Conservation (phyloP, 1,140 invertebrate genomes). For the Heterodera schachtii region DNA sequence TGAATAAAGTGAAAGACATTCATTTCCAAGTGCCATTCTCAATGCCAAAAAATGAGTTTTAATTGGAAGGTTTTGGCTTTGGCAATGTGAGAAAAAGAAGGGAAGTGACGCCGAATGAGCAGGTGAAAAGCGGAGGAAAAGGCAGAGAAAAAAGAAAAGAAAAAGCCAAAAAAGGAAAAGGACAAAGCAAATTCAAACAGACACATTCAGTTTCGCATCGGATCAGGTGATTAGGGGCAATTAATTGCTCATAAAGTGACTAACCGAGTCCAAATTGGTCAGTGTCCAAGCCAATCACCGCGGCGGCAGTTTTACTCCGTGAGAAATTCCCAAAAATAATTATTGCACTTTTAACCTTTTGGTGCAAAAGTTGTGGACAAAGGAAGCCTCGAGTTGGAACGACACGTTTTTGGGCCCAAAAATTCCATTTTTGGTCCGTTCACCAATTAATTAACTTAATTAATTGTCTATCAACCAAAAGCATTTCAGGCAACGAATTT, state of each 20-base stretch:
- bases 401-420: slow-evolving; percentile 54
- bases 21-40: slow-evolving; percentile 2
- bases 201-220: slow-evolving; percentile 54
- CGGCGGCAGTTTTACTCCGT: slow-evolving; percentile 57
- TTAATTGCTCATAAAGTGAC: not conserved
- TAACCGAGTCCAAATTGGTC: not conserved
- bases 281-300: slow-evolving; percentile 64
- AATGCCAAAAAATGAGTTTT: not conserved
- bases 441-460: too few species aligned
- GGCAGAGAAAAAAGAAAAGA: not conserved
- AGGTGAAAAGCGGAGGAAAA: not conserved
- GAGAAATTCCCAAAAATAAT: not conserved
- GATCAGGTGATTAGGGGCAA: slow-evolving; percentile 30
- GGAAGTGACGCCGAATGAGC: slow-evolving; percentile 59
- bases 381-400: slow-evolving; percentile 52
- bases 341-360: not conserved
- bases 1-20: not conserved
- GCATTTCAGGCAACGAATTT: slow-evolving; percentile 54
- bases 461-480: too few species aligned
- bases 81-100: slow-evolving; percentile 56
- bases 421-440: slow-evolving; percentile 56
- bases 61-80: slow-evolving; percentile 57
- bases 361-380: slow-evolving; percentile 50
- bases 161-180: not conserved
- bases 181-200: not conserved